Evolutionary conservation across 2,113 vertebrate species (phyloP), one percentile per base, ranked within the genome.

Genomic region (Amphilophus citrinellus): DNA sequence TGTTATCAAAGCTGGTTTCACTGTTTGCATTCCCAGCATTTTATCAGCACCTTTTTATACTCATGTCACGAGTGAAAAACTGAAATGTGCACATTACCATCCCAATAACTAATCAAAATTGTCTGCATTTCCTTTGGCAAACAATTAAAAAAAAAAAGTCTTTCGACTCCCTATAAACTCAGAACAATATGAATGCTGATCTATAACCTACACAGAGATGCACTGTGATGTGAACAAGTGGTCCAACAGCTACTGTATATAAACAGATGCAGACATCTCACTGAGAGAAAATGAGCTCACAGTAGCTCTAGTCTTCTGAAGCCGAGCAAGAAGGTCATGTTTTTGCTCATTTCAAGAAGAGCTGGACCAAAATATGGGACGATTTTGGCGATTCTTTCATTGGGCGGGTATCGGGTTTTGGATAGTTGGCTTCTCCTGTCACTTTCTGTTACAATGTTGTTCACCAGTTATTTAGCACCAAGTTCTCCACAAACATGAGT

Each of bases 21-120:
- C 13, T 44, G n/a, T 66, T 44, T 44, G 63, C 37, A 44, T 15
- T 66, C 11, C 17, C 42, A 30, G 22, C 18, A 44, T 47, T 71
- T 71, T 30, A 30, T 50, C 22, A 0, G 0, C 42, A 50, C 0
- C 65, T 68, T 71, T 50, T 47, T 50, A 30, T 18, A 24, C 5
- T 22, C 1, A 1, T 47, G 65, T 47, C 65, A 27, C 42, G 27
- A 24, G 14, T 68, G 47, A 68, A 18, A 6, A 71, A 30, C 42
- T 50, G 15, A 50, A 71, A 50, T 71, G 42, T 18, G 65, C 42
- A 50, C 15, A 71, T 50, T 44, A 18, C 22, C 3, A 2, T 30
- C 65, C 42, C 1, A 71, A 50, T 50, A 18, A 50, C 15, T 30
- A 71, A 50, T 50, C 22, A 30, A 71, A 11, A 71, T 0, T 18